These are phyloP conservation scores for Papilio gigon DNA, from an alignment of 2,888 invertebrate species.

Conservation along the genomic window DNA sequence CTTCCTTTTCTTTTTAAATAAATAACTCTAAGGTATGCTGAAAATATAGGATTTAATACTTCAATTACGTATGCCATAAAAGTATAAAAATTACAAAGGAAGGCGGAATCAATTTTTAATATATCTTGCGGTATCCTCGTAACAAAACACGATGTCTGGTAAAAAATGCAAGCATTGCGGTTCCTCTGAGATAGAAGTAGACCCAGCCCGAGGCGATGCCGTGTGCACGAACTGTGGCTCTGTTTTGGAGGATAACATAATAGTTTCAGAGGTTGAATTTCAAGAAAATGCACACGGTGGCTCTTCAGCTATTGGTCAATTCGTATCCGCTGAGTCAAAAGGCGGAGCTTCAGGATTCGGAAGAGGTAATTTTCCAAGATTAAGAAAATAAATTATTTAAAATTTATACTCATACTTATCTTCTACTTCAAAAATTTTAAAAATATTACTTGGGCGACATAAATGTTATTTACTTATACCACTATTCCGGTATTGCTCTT, in stretches of 20 bases:
- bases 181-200: conserved; percentile 95
- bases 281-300: conserved; percentile 96
- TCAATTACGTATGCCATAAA: not conserved
- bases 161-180: conserved; percentile 93
- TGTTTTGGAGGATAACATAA: conserved; percentile 97
- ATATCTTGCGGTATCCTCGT: not conserved
- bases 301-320: conserved; percentile 94
- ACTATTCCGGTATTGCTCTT: not conserved
- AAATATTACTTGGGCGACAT: not conserved
- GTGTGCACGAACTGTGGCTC: conserved; percentile 98
- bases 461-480: not conserved
- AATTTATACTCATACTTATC: not conserved
- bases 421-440: not conserved
- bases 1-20: not conserved
- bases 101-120: not conserved
- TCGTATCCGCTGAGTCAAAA: conserved; percentile 94
- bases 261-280: conserved; percentile 98
- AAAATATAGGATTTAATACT: not conserved
- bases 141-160: conserved; percentile 74
- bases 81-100: not conserved
- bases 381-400: not conserved
- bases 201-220: conserved; percentile 96
- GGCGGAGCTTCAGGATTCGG: conserved; percentile 92
- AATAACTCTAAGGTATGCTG: conserved; percentile 1
- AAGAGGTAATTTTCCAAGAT: conserved; percentile 74